These are phyloP conservation scores for Onychomys arenicola DNA, from an alignment of 2,797 vertebrate genomes.

Conservation along the genomic window DNA sequence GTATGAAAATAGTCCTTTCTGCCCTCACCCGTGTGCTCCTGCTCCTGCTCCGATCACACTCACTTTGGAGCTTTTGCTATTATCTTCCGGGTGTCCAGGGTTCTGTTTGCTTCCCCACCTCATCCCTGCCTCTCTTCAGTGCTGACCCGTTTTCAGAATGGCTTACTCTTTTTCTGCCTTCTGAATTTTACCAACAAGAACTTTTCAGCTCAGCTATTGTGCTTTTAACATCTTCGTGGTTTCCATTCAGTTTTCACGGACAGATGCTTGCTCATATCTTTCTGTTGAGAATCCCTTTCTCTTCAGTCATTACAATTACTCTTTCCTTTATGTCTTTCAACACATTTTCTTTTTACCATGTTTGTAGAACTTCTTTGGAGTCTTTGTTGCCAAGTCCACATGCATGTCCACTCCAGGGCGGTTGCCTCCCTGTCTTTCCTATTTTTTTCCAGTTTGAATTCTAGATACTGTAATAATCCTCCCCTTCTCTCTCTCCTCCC, in stretches of 20 bases:
- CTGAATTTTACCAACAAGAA: neutral
- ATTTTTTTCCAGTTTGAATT: neutral
- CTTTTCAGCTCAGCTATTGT: neutral
- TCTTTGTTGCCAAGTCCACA: neutral
- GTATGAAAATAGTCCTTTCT: neutral
- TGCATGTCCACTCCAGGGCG: neutral
- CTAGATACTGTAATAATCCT: neutral
- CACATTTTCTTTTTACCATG: neutral
- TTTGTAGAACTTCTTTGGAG: neutral
- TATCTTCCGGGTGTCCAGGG: neutral
- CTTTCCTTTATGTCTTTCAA: constrained; percentile 46
- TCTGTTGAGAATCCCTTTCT: constrained; percentile 46
- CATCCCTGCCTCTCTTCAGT: neutral
- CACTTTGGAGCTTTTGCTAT: neutral
- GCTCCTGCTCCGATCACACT: neutral
- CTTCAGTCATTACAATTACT: neutral
- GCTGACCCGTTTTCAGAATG: neutral
- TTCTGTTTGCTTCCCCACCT: neutral
- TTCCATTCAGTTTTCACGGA: neutral
- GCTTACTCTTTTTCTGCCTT: neutral
- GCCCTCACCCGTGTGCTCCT: neutral
- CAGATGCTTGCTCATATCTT: neutral
- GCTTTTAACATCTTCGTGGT: neutral
- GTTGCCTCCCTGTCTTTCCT: neutral
- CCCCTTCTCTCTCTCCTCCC: neutral